phyloP scores from a whole-genome alignment of 2,113 vertebrate species.

The Gymnocephalus cernua region DNA sequence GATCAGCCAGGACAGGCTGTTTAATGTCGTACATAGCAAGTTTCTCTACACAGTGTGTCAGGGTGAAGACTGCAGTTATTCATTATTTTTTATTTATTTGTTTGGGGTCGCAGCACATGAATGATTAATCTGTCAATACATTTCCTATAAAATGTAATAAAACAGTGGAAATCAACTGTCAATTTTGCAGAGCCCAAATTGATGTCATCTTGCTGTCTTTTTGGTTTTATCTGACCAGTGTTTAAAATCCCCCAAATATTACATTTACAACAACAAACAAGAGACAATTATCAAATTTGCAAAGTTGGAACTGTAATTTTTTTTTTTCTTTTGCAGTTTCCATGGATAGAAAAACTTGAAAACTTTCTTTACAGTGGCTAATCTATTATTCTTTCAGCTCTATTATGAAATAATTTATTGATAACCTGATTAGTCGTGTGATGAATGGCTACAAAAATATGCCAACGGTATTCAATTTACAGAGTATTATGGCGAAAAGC shows the following conservation, averaged over 20 bases:
- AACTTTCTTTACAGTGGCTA: background rate
- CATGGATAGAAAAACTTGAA: background rate
- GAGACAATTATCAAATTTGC: background rate
- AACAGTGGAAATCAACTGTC: background rate
- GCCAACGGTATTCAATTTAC: background rate
- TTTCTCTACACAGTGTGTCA: background rate
- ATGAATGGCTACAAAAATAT: background rate
- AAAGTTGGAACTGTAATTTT: too few species aligned
- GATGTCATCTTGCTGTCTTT: too few species aligned
- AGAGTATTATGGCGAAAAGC: background rate
- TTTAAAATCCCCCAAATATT: background rate
- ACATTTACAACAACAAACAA: background rate
- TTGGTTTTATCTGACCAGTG: background rate
- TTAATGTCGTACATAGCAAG: conserved; percentile 9
- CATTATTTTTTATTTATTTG: background rate
- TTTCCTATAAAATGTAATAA: background rate
- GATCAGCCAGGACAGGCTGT: background rate
- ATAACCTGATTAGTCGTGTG: background rate
- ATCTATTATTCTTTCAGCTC: background rate
- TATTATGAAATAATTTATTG: background rate
- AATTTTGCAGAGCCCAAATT: too few species aligned
- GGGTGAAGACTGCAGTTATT: background rate
- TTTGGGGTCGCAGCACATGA: background rate
- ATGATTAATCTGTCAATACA: background rate
- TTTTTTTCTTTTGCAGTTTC: background rate